Evolutionary conservation across 2,113 vertebrate species (phyloP), one percentile per base, ranked within the genome.

Genomic region (Myotis brandtii): DNA sequence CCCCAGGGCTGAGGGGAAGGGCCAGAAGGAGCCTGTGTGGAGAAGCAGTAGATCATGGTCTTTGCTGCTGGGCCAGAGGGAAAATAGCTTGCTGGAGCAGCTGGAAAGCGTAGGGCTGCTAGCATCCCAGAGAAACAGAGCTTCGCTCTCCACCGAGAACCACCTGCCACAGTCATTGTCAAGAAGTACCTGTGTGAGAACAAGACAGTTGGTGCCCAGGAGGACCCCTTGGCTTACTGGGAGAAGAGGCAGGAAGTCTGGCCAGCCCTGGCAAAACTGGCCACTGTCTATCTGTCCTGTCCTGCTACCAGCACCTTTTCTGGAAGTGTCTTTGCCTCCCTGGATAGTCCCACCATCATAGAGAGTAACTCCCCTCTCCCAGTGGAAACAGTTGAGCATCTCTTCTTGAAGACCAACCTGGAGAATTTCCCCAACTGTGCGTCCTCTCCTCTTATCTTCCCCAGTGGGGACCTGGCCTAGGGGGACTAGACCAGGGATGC

Each of bases 341-440:
- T 88, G 17, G 77, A 72, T 46, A 77, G 86, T 40, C 91, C 82
- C 16, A 27, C 82, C 56, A 2, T 95, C 0, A 0, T 2, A 37
- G 84, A 80, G 6, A 75, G 56, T 7, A 23, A 6, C 21, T 8
- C 73, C 1, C 46, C 70, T 5, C 93, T 96, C 37, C 43, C 21
- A 0, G 69, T 85, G 48, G 94, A 94, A 32, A 73, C 66, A 0
- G 6, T 86, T 2, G 93, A 97, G 79, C 62, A 40, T 32, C 92
- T 95, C 34, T 97, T 97, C 27, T 48, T 95, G 67, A 97, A 96
- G 48, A 76, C 83, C 80, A 97, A 97, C 66, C 90, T 97, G 76
- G 96, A 93, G 50, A 86, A 43, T 23, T 95, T 97, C 75, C 89
- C 93, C 37, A 79, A 73, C 89, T 97, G 91, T 2, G 37, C 34